These are phyloP conservation scores for Phoxinus dragarum DNA, from an alignment of 2,797 vertebrate species.

Conservation along the genomic window DNA sequence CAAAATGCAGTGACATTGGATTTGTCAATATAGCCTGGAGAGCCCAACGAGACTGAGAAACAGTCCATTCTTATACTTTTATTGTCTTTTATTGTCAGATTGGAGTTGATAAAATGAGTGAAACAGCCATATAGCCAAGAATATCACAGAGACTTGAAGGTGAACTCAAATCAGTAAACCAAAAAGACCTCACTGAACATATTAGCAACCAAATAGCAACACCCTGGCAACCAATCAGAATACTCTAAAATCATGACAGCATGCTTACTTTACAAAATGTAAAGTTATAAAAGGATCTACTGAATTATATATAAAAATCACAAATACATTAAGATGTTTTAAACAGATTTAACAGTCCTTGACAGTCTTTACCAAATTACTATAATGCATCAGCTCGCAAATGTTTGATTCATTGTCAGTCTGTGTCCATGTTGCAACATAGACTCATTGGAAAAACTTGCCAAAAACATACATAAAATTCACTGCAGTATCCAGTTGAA, in stretches of 20 bases:
- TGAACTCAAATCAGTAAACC: background rate
- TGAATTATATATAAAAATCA: background rate
- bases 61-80: background rate
- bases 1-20: background rate
- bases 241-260: background rate
- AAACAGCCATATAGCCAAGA: background rate
- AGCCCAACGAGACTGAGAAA: background rate
- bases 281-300: background rate
- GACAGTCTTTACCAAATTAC: background rate
- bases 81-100: background rate
- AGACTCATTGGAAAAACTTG: background rate
- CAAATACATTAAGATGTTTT: background rate
- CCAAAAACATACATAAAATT: background rate
- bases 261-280: background rate
- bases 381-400: background rate
- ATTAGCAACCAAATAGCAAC: background rate
- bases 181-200: background rate
- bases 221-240: background rate
- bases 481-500: background rate
- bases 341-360: background rate
- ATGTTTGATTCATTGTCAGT: background rate
- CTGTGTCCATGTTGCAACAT: background rate
- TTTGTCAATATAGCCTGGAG: background rate
- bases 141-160: background rate
- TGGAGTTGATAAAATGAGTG: background rate